Percentiles rank a stretch among this genome's conserved stretches.
Evolutionary conservation across 92 coral and sea anemone species (phyloP).

Genomic region (Meandrina meandrites): DNA sequence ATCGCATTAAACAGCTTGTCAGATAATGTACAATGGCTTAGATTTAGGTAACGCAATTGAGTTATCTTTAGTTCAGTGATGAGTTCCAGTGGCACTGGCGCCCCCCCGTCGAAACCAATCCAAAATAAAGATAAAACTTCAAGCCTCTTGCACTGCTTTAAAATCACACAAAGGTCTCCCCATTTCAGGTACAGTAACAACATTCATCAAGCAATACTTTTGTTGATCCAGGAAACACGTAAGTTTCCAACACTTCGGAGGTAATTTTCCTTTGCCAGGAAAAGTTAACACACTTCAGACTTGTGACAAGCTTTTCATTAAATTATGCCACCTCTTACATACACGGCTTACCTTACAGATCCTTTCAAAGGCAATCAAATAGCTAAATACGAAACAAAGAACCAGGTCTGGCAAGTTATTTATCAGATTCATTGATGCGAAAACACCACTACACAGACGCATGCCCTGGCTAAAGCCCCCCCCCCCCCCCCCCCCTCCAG

Average conservation of each 20-base stretch:
- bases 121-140: conserved; percentile 32
- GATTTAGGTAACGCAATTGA: conserved; percentile 18
- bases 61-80: not conserved
- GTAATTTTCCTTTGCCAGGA: conserved; percentile 30
- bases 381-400: too few species aligned
- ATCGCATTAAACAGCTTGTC: conserved; percentile 11
- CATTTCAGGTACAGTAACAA: conserved; percentile 44
- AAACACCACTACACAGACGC: too few species aligned
- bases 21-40: conserved; percentile 12
- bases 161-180: conserved; percentile 29
- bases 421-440: too few species aligned
- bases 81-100: conserved; percentile 4
- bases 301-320: conserved; percentile 17
- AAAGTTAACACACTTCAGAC: conserved; percentile 26
- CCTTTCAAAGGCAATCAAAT: conserved; percentile 45
- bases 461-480: too few species aligned
- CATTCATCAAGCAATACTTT: conserved; percentile 45
- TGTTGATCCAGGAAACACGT: conserved; percentile 46
- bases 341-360: conserved; percentile 44
- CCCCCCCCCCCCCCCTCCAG: too few species aligned
- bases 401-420: too few species aligned
- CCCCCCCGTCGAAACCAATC: conserved; percentile 19
- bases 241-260: conserved; percentile 31
- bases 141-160: conserved; percentile 31
- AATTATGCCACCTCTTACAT: conserved; percentile 35